Evolutionary conservation across 2,888 invertebrate genomes (phyloP), one percentile per base, ranked within the genome.

Genomic region (Oscheius sp.): DNA sequence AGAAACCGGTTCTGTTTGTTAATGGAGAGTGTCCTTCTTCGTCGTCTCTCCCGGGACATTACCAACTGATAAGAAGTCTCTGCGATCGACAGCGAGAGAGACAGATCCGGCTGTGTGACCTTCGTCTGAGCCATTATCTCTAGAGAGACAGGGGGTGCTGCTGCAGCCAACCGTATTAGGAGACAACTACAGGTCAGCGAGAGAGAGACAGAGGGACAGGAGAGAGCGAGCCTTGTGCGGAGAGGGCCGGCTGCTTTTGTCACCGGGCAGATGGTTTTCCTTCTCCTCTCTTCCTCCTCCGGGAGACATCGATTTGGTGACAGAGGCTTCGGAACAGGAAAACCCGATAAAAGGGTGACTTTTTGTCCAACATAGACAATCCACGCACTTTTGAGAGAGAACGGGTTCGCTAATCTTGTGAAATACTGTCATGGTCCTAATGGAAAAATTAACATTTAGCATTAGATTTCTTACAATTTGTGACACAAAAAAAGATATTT

Each of bases 261-360:
- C 35, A 29, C 33, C 53, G 50, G 68, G 68, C 68, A 68, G 68
- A 68, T 68, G 68, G 68, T 68, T 68, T 68, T 68, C 55, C 37
- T 33, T 35, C 10, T 32, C 7, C 42, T 42, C 37, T 33, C 55
- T 9, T 32, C 7, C 42, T 42, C 42, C 42, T 42, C 42, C 42
- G 7, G 53, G 53, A 51, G 53, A 55, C 55, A 55, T 32, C 32
- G 55, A 21, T 55, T 13, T 32, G 21, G 29, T 55, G 55, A 55
- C 55, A 55, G 21, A 9, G 29, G 55, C 53, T 2, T 9, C 13
- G 53, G 53, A 55, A 32, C 55, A 32, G 21, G 21, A 32, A 29
- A 29, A 32, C 55, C 21, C 21, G 55, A 1, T 32, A 32, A 21
- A 21, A 21, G 55, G 21, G 55, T 32, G 32, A 53, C 53, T n/a